phyloP scores from a whole-genome alignment of 2,797 vertebrate species.

The Remorina albescens region DNA sequence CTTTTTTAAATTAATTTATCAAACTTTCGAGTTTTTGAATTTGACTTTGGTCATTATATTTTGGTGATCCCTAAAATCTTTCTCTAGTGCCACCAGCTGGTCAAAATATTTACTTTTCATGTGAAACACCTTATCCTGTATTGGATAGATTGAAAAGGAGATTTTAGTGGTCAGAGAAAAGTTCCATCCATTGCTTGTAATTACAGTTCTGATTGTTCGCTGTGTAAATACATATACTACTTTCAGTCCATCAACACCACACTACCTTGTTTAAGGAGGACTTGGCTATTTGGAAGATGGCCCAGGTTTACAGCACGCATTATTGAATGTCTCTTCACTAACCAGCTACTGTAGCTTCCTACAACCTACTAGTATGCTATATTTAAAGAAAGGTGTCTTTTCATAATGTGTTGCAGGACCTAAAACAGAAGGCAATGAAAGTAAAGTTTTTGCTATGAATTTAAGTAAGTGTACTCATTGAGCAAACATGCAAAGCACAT shows the following conservation, averaged over 20 bases:
- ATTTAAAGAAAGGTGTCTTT: neutral
- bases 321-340: neutral
- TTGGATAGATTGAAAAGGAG: neutral
- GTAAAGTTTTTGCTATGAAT: neutral
- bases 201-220: too few relatives aligned
- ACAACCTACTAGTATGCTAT: neutral
- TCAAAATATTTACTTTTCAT: too few relatives aligned
- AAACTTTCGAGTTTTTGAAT: neutral
- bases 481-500: neutral
- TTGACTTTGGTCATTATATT: neutral
- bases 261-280: too few relatives aligned
- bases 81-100: neutral
- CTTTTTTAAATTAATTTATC: neutral
- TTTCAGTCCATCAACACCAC: too few relatives aligned
- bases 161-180: too few relatives aligned
- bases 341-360: neutral
- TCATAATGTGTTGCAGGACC: neutral
- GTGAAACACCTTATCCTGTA: neutral
- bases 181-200: too few relatives aligned
- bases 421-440: neutral
- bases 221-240: too few relatives aligned
- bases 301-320: neutral
- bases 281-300: too few relatives aligned
- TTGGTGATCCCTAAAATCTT: neutral
- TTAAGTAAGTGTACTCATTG: neutral